These are phyloP conservation scores for Taxidea taxus DNA, from an alignment of 2,113 vertebrate genomes.

Conservation along the genomic window DNA sequence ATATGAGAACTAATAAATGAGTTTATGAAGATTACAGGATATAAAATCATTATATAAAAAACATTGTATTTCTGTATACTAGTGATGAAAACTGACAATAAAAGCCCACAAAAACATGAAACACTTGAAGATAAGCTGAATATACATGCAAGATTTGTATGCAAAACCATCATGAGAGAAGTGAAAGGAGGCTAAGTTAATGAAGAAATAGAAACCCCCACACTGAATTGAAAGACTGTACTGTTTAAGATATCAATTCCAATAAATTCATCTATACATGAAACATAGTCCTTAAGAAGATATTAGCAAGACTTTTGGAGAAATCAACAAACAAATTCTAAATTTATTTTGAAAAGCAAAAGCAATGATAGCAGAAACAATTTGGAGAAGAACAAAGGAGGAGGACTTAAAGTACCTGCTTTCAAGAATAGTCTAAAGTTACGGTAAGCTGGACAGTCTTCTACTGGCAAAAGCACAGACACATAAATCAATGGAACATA, in stretches of 20 bases:
- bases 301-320: not conserved
- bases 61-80: not conserved
- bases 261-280: not conserved
- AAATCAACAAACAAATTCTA: not conserved
- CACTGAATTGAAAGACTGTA: not conserved
- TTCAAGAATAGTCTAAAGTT: not conserved
- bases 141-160: not conserved
- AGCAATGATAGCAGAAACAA: not conserved
- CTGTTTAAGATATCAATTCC: not conserved
- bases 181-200: not conserved
- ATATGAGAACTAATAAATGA: not conserved
- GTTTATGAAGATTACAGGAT: not conserved
- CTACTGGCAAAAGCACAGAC: not conserved
- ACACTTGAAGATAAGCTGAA: not conserved
- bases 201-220: not conserved
- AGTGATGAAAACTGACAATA: not conserved
- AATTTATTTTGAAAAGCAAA: not conserved
- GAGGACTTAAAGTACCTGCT: not conserved
- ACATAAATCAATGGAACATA: not conserved
- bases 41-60: not conserved
- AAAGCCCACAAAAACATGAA: not conserved
- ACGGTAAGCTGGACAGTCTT: not conserved
- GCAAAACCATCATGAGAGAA: not conserved
- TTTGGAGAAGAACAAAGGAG: not conserved
- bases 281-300: not conserved